Conservation (phyloP, 2,888 invertebrate genomes). For the Synergus gifuensis region DNA sequence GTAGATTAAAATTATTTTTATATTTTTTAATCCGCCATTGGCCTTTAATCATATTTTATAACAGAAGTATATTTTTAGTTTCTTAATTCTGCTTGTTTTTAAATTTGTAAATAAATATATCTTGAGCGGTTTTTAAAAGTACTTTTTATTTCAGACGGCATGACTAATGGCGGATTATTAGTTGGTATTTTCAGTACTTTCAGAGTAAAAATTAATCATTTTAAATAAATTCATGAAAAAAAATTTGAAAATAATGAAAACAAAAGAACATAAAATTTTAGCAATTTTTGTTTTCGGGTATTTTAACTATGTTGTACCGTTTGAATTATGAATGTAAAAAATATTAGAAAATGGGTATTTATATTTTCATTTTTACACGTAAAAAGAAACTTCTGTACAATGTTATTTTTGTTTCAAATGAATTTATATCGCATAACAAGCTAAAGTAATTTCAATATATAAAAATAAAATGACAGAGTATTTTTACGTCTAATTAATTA, state of each 20-base stretch:
- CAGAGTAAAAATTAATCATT: slow-evolving; percentile 7
- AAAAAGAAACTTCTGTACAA: background rate
- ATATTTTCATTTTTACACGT: background rate
- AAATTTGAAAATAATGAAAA: background rate
- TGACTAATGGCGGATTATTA: slow-evolving; percentile 1
- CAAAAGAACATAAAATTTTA: background rate
- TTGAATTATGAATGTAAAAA: background rate
- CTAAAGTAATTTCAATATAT: slow-evolving; percentile 8
- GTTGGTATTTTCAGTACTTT: background rate
- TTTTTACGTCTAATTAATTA: background rate
- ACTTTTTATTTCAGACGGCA: background rate
- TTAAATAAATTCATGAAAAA: background rate
- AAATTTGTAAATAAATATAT: slow-evolving; percentile 24
- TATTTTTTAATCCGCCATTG: background rate
- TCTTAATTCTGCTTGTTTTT: slow-evolving; percentile 15
- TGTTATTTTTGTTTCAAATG: background rate
- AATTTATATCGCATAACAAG: background rate
- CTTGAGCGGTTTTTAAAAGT: slow-evolving; percentile 10
- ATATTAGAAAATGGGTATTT: background rate
- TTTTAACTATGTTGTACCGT: background rate
- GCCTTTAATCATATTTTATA: background rate
- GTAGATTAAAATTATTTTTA: background rate
- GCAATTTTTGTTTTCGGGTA: background rate
- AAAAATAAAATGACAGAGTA: slow-evolving; percentile 8
- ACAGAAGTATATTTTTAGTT: background rate